These are phyloP conservation scores for Hippasteria phrygiana DNA, from an alignment of 53 echinoderm and acorn worm species.

Conservation along the genomic window DNA sequence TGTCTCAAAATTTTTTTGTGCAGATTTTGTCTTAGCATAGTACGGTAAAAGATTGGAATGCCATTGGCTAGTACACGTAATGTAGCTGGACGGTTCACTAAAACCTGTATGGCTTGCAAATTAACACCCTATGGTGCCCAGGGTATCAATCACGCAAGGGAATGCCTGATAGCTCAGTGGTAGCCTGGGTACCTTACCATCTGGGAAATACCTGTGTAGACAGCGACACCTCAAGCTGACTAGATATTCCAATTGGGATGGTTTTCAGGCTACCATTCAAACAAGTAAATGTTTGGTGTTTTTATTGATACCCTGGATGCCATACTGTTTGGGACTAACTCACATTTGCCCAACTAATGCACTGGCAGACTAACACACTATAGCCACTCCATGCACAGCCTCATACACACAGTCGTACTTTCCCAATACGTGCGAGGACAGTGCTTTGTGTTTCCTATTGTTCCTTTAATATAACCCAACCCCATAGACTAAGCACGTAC, in stretches of 20 bases:
- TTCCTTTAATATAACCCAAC: too few species aligned
- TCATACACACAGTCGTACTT: neutral
- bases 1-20: neutral
- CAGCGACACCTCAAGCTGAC: too few species aligned
- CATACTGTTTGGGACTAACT: neutral
- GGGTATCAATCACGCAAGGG: neutral
- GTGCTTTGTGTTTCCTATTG: too few species aligned
- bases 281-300: neutral
- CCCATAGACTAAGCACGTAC: too few species aligned
- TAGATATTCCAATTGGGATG: neutral
- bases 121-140: neutral
- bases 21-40: neutral
- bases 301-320: neutral
- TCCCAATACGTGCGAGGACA: too few species aligned
- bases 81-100: neutral
- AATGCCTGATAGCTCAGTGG: neutral
- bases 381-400: neutral
- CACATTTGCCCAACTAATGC: constrained; percentile 6
- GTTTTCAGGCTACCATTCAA: neutral
- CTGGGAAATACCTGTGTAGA: neutral
- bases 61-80: neutral
- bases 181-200: constrained; percentile 1
- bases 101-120: neutral
- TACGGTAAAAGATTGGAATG: neutral
- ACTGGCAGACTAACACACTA: neutral